Base-by-base conservation (phyloP, 2,888 invertebrate species). In the Oxycera nigricornis region DNA sequence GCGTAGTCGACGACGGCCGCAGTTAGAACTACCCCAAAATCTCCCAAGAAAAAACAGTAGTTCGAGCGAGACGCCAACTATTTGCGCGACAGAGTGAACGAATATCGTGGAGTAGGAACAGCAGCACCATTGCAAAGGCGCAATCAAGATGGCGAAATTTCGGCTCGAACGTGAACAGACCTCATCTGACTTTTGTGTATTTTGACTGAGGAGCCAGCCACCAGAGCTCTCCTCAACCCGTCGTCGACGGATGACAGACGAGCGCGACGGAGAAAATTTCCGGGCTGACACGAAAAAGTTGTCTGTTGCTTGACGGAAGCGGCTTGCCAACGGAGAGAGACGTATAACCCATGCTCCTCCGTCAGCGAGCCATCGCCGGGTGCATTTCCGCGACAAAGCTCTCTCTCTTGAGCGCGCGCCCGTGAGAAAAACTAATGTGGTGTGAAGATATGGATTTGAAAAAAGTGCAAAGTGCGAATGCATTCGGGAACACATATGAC, bases 91-190 rank as follows among this genome's bases (percentile, higher is more conserved):
- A 11, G 50, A 41, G 7, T 17, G 24, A 22, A 17, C 9, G 26
- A 9, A 11, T 22, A 26, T 1, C 7, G 41, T 20, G 26, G 11
- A 3, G 55, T 9, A 55, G 24, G 24, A 28, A 30, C 14, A 46
- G 17, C 11, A 46, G 59, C 59, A 59, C n/a, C 55, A 20, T 11
- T 4, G 65, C 24, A 39, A 39, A 65, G 72, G 72, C 72, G 74
- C 75, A 76, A 74, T 73, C 77, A 77, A 77, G 74, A 77, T 77
- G 77, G 77, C 77, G 77, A 77, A 76, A 73, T 76, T 76, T 67
- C 31, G 41, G 72, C 39, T 59, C 65, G 74, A 68, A 73, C 68
- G 55, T 50, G 35, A 74, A 73, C 68, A 52, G 74, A 76, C 50
- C 72, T 76, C 67, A 67, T 72, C 72, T 67, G 67, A 74, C 76